Evolutionary conservation across 2,888 invertebrate species (phyloP), one percentile per base, ranked within the genome.

Genomic region (Anoncus sp.): DNA sequence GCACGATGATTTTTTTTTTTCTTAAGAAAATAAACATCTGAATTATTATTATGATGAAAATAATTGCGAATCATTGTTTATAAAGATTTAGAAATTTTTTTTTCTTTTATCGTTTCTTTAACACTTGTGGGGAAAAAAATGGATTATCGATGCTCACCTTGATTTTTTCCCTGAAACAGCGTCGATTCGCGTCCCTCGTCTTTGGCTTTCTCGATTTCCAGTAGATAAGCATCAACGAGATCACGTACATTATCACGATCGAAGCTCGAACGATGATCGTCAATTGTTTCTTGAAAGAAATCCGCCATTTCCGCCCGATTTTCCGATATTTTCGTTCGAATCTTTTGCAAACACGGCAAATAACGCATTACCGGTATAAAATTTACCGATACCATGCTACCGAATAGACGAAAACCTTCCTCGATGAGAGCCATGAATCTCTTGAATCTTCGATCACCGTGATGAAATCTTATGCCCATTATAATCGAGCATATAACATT

Each of bases 401-500:
- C 97, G 87, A 98, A 97, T 0, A 98, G 93, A 72, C 94, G 93
- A 94, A 98, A 98, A 35, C 98, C 98, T 92, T 98, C 98, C 87
- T 97, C 97, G 86, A 98, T 97, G n/a, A 97, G 93, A 81, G 93
- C 92, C 93, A 97, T 97, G 86, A 97, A 96, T 71, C 96, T 93
- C 65, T 94, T 93, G 91, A 98, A 98, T 66, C 95, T 93, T 5
- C 92, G 92, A 89, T 97, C 97, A 65, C 96, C 95, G 82, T 95
- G 94, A 72, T 94, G 94, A 91, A 97, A 98, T 49, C 97, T 93
- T 4, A 96, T 95, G 38, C 97, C 96, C 98, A 98, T 98, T 87
- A 97, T 94, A 84, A 98, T 94, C 80, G 96, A 96, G 91, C 98
- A 97, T 83, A 98, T 97, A 4, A 98, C 97, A 91, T 98, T 98